phyloP scores from a whole-genome alignment of 2,888 invertebrate genomes.

The Sthenelais limicola region DNA sequence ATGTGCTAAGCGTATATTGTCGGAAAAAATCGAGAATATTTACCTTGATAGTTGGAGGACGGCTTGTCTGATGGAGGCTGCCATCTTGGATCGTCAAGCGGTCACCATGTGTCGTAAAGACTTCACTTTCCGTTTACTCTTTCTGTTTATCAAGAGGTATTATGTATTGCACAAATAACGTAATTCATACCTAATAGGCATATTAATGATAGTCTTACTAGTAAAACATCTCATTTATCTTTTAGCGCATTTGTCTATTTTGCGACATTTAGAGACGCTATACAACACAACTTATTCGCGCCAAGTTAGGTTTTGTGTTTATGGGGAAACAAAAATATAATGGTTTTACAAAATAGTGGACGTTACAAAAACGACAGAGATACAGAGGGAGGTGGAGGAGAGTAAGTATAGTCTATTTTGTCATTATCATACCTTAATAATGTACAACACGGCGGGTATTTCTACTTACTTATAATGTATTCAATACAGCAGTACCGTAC shows the following conservation, averaged over 20 bases:
- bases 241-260: too few species aligned
- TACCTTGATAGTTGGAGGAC: constrained; percentile 31
- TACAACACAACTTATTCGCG: too few species aligned
- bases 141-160: too few species aligned
- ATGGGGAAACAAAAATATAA: too few species aligned
- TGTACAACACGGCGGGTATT: constrained; percentile 45
- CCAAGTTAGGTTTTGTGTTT: too few species aligned
- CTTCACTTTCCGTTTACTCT: background rate
- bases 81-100: constrained; percentile 7
- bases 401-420: background rate
- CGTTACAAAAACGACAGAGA: constrained; percentile 74
- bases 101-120: constrained; percentile 20
- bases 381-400: constrained; percentile 55
- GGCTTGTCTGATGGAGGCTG: constrained; percentile 16
- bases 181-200: too few species aligned
- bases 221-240: too few species aligned
- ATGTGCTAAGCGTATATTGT: too few species aligned
- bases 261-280: too few species aligned
- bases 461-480: background rate
- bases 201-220: too few species aligned
- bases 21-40: too few species aligned
- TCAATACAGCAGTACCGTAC: background rate
- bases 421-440: background rate
- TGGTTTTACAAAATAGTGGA: constrained; percentile 77
- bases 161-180: too few species aligned